Conservation (phyloP, 2,797 vertebrate genomes). For the Muscicapa comitata region DNA sequence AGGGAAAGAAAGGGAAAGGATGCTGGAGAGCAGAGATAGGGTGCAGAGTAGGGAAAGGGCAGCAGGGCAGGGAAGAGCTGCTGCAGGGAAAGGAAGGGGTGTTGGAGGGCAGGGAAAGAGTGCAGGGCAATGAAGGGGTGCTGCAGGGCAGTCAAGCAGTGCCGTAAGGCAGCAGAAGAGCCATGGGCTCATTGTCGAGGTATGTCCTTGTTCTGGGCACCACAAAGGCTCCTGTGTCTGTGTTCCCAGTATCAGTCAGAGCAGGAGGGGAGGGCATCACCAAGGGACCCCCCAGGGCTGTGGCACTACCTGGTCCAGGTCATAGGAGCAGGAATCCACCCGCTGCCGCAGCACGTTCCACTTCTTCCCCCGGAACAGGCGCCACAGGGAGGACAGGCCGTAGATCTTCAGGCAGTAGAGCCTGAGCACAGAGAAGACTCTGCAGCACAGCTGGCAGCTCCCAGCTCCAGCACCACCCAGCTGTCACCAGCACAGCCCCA, state of each 20-base stretch:
- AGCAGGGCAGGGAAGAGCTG: not conserved
- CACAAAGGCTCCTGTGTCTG: not conserved
- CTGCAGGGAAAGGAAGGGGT: not conserved
- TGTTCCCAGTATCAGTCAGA: not conserved
- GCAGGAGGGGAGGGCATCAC: not conserved
- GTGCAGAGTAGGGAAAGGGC: not conserved
- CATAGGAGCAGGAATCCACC: conserved; percentile 97
- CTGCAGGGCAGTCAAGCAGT: not conserved
- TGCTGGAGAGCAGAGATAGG: too few species aligned
- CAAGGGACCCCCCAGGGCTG: fast-evolving
- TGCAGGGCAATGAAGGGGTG: not conserved
- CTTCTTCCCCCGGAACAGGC: conserved; percentile 97
- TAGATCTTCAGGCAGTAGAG: conserved; percentile 94
- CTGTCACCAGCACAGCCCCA: not conserved
- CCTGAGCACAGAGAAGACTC: conserved; percentile 65
- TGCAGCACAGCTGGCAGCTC: not conserved
- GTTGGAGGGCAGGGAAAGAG: too few species aligned
- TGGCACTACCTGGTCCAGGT: conserved; percentile 90
- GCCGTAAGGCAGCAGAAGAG: not conserved
- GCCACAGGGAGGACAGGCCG: conserved; percentile 93
- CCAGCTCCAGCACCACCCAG: not conserved
- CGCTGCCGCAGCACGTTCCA: conserved; percentile 96
- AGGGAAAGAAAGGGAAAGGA: too few species aligned
- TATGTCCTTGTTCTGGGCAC: not conserved
- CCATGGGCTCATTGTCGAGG: fast-evolving